phyloP scores from a whole-genome alignment of 1,140 invertebrate species.

The Papilio glaucus region DNA sequence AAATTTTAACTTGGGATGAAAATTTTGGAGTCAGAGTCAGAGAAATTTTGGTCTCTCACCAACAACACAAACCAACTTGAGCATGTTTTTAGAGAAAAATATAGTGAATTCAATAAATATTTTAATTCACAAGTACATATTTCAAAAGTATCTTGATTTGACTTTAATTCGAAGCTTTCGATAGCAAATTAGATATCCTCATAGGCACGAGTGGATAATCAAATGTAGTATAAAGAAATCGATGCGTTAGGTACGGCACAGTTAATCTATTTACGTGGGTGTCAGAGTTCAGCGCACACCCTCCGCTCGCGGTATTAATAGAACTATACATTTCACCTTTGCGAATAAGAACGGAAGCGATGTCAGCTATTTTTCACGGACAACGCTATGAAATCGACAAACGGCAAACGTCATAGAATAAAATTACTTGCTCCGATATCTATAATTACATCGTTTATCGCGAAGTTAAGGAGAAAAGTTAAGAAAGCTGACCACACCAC shows the following conservation, averaged over 20 bases:
- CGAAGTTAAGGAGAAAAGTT: too few species aligned
- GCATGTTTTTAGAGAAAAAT: too few species aligned
- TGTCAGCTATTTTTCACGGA: conserved; percentile 28
- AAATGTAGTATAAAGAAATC: conserved; percentile 18
- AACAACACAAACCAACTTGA: too few species aligned
- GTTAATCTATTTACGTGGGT: conserved; percentile 52
- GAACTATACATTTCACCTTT: conserved; percentile 47
- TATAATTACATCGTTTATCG: background rate
- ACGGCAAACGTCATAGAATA: background rate
- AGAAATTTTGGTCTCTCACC: too few species aligned
- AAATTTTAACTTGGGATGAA: too few species aligned
- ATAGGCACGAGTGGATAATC: conserved; percentile 2
- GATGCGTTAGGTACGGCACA: conserved; percentile 21
- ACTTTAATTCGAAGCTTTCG: background rate
- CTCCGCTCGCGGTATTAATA: conserved; percentile 50
- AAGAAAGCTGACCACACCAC: background rate
- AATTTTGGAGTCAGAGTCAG: too few species aligned
- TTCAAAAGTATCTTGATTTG: background rate
- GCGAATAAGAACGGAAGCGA: conserved; percentile 41
- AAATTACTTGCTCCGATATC: background rate
- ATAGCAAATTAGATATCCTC: background rate
- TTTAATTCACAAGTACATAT: too few species aligned
- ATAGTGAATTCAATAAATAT: too few species aligned
- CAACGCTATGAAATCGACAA: background rate
- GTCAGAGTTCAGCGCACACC: conserved; percentile 60